Conservation (phyloP, 2,113 vertebrate species). For the Cisticola juncidis region DNA sequence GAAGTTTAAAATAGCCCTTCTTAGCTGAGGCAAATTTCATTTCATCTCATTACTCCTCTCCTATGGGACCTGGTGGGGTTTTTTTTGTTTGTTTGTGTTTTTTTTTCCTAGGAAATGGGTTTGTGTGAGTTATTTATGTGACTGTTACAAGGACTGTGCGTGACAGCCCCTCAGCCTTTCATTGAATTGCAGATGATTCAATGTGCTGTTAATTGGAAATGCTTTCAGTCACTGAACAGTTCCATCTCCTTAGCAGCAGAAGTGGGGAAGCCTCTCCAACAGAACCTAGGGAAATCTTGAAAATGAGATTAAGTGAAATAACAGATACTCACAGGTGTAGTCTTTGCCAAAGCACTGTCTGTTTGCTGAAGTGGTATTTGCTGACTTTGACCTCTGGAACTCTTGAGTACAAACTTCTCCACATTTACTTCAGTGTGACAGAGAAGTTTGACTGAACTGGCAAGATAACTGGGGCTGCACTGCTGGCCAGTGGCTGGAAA, state of each 20-base stretch:
- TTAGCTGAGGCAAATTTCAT: neutral
- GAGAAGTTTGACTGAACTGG: neutral
- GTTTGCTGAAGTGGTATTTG: neutral
- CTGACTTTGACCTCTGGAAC: neutral
- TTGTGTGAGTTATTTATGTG: neutral
- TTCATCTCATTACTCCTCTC: neutral
- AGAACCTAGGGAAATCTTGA: neutral
- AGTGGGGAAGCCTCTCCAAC: neutral
- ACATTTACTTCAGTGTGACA: neutral
- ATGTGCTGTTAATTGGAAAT: neutral
- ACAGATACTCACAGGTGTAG: neutral
- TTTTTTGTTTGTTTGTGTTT: neutral
- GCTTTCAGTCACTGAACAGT: neutral
- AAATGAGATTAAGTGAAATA: neutral
- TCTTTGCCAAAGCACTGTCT: neutral
- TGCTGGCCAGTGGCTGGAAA: neutral
- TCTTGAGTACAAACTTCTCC: neutral
- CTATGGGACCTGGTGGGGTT: neutral
- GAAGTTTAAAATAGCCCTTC: neutral
- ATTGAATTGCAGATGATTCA: slow-evolving; percentile 11
- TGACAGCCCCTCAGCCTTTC: neutral
- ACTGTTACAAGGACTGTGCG: neutral
- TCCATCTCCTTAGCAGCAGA: neutral
- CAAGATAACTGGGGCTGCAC: neutral
- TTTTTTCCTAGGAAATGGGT: neutral